Percentiles rank a stretch among this genome's conserved stretches.
phyloP scores from a whole-genome alignment of 2,113 vertebrate genomes.

The Clarias gariepinus region DNA sequence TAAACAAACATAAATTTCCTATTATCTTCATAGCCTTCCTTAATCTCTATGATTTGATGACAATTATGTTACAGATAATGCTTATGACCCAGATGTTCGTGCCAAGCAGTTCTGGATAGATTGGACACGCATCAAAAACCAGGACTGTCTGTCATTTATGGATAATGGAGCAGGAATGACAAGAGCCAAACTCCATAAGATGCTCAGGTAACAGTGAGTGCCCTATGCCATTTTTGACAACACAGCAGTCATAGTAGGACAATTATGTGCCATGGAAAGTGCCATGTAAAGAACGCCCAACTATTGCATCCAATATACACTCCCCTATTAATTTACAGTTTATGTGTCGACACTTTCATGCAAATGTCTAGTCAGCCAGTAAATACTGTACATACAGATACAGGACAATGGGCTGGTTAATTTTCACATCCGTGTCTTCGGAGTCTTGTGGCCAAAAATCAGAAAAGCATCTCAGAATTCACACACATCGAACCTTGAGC shows the following conservation, averaged over 20 bases:
- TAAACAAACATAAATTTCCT: not conserved
- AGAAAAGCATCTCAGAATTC: not conserved
- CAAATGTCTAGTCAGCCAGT: not conserved
- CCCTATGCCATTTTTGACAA: not conserved
- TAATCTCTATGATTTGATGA: not conserved
- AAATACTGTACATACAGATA: not conserved
- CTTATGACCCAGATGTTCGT: conserved; percentile 82
- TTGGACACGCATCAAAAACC: conserved; percentile 76
- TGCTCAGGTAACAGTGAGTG: conserved; percentile 82
- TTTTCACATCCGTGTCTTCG: not conserved
- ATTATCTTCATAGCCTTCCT: not conserved
- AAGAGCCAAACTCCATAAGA: conserved; percentile 83
- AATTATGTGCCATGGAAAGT: not conserved
- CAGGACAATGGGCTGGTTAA: not conserved
- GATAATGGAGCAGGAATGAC: conserved; percentile 91
- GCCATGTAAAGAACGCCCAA: not conserved
- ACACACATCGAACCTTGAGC: not conserved
- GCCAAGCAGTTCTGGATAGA: conserved; percentile 95
- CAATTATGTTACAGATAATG: conserved; percentile 17
- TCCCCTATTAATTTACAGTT: not conserved
- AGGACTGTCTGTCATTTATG: conserved; percentile 84
- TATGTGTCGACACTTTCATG: not conserved
- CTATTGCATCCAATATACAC: not conserved
- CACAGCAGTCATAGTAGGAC: not conserved
- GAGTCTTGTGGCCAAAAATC: not conserved